Evolutionary conservation across 2,797 vertebrate genomes (phyloP), one percentile per base, ranked within the genome.

Genomic region (Pangasius krempfi): DNA sequence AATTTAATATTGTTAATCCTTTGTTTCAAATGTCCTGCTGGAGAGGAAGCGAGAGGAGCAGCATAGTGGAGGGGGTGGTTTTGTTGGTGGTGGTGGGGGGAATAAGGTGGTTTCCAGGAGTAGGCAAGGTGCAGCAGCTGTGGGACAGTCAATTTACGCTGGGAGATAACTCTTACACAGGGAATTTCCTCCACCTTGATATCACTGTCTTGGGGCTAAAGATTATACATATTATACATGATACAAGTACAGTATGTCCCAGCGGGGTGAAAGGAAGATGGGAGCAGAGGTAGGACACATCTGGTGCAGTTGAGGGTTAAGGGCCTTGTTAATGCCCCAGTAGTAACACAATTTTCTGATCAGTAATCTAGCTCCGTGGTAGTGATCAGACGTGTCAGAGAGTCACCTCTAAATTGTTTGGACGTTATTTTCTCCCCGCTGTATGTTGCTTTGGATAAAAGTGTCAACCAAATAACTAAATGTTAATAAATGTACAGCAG

Each of bases 31-130:
- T 52, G 87, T 83, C 37, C 54, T 86, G 20, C 37, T 73, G 56
- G 56, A 83, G 68, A 88, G 44, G 47, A 52, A 52, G 33, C 20
- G 22, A 60, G 30, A 64, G 58, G 20, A 64, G 14, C 81, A 8
- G 25, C 40, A 44, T 66, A 27, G 37, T 66, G 37, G 44, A 4
- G 25, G 60, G 8, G 44, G 44, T 9, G 44, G 78, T 44, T 47
- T 47, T 47, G 47, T 8, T 9, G 44, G 78, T 44, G 75, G 66
- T 40, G 85, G 9, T 76, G n/a, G 70, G 87, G 83, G 78, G 83
- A 81, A 84, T 62, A 89, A 90, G 89, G 90, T 92, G 84, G 9
- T 92, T 91, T 92, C 90, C 88, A 92, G 58, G 72, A 86, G 54
- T 89, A 66, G 70, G 58, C 40, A 88, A 83, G 40, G 76, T n/a